Base-by-base conservation (phyloP, 2,888 invertebrate species). In the Peribatodes rhomboidaria region DNA sequence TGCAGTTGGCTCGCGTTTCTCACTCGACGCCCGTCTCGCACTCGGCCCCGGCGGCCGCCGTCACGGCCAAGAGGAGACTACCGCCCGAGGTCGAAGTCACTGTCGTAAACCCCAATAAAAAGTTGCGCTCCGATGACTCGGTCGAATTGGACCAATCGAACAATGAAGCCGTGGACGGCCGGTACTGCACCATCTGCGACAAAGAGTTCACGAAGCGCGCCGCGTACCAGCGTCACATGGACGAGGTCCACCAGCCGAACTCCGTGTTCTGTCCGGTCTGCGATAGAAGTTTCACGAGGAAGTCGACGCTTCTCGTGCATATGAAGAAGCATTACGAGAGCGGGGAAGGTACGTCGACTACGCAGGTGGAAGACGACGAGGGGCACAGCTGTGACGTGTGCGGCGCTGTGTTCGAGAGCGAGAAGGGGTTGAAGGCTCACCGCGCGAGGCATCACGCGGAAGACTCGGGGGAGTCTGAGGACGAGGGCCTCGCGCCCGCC, bases 241-340 rank as follows among this genome's bases (percentile, higher is more conserved):
- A 94, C 70, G 92, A 92, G 65, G 94, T 94, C 8, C 94, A 94
- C 71, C 92, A 90, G 69, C 93, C 90, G 11, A 94, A 93, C 68
- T 92, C 93, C 0, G 92, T 92, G 27, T 94, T 94, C 56, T 96
- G 96, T 75, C 94, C 94, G 8, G 92, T 95, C 3, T 96, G 96
- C 78, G 93, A 94, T 49, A 95, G 94, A 72, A 93, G 94, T 59
- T 95, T 96, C 76, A 95, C 95, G 1, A 92, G 94, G 39, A 94
- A 94, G 77, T 95, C 95, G 7, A 94, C 95, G 0, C 82, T 96
- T 27, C 94, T 95, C 37, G 94, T 94, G 49, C 96, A 96, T 76
- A 94, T 95, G 83, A 94, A 94, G 75, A 91, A 94, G 70, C 95
- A 95, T 72, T 94, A 94, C 77, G 91, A 90, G 31, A 80, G 92